Base-by-base conservation (phyloP, 2,888 invertebrate species). In the Drosophila vallismaia region DNA sequence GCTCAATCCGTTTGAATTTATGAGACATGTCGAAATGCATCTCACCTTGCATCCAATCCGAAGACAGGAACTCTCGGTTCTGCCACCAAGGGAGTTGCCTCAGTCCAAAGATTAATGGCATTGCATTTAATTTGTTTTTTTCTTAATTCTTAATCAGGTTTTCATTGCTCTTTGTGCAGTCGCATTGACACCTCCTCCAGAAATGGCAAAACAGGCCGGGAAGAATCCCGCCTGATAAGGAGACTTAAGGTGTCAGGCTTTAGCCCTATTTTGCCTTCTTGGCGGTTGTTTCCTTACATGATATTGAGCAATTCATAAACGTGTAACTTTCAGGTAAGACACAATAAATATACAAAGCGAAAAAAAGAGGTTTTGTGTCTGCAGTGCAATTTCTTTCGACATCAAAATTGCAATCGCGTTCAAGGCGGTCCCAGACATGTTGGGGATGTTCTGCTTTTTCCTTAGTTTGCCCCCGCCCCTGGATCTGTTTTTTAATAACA, bases 1-100 rank as follows among this genome's bases (percentile, higher is more conserved):
- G 82, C 82, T 79, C 80, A 84, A 86, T 82, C 86, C 85, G 78
- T 73, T 74, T 75, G 86, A 89, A 90, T 90, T 90, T 90, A 90
- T 89, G 90, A 89, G 90, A 83, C 89, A 88, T 89, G 88, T 88
- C 89, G 88, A 89, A 90, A 89, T 90, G 89, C 88, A 89, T 90
- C 89, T 90, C 90, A 90, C 89, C 90, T 90, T 88, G 88, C 88
- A 55, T 60, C 28, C 28, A 51, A 12, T 46, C 38, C 52, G 45
- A 45, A 48, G 36, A 42, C 63, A 12, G 58, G 48, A 29, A 49
- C 53, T 10, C 56, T 33, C 14, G 33, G 59, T 52, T 53, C 58
- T 67, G 83, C 83, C 79, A 77, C 80, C 78, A 75, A 76, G 63
- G 63, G 63, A 79, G 86, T 77, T 70, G 71, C 55, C 72, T 52